phyloP scores from a whole-genome alignment of 2,888 invertebrate species.

The Electrophaes corylata region DNA sequence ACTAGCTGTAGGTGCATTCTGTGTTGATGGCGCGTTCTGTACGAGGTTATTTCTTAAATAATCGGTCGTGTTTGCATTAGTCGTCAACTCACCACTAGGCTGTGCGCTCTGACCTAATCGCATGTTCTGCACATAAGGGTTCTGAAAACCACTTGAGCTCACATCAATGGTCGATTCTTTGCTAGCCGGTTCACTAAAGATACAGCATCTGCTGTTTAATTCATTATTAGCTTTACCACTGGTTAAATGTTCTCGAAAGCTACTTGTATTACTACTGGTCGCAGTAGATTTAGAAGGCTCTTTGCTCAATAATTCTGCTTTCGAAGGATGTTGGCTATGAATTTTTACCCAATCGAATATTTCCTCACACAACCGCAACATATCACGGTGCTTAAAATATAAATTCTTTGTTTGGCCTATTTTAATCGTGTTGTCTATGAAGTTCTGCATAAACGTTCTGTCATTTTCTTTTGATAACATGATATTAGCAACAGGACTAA shows the following conservation, averaged over 20 bases:
- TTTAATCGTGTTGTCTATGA: slow-evolving; percentile 45
- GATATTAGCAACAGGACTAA: slow-evolving; percentile 42
- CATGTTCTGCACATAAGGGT: not conserved
- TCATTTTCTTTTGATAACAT: slow-evolving; percentile 53
- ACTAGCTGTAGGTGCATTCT: no score
- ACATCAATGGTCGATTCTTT: slow-evolving; percentile 9
- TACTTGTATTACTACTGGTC: slow-evolving; percentile 2
- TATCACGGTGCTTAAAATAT: slow-evolving; percentile 13
- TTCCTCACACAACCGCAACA: slow-evolving; percentile 44
- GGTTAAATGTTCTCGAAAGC: not conserved
- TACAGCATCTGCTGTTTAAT: slow-evolving; percentile 1
- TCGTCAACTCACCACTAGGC: not conserved
- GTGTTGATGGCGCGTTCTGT: no score
- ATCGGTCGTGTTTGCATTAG: not conserved
- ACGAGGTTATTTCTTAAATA: no score
- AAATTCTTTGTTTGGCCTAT: slow-evolving; percentile 32
- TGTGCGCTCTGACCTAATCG: not conserved
- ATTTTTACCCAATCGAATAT: slow-evolving; percentile 51
- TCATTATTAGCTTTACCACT: not conserved
- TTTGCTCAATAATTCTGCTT: slow-evolving; percentile 8
- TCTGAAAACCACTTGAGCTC: not conserved
- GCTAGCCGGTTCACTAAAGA: slow-evolving; percentile 3
- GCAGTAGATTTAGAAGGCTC: not conserved
- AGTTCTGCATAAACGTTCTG: slow-evolving; percentile 40
- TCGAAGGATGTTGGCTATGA: slow-evolving; percentile 23